These are phyloP conservation scores for Griposia aprilina DNA, from an alignment of 2,888 invertebrate species.

Conservation along the genomic window DNA sequence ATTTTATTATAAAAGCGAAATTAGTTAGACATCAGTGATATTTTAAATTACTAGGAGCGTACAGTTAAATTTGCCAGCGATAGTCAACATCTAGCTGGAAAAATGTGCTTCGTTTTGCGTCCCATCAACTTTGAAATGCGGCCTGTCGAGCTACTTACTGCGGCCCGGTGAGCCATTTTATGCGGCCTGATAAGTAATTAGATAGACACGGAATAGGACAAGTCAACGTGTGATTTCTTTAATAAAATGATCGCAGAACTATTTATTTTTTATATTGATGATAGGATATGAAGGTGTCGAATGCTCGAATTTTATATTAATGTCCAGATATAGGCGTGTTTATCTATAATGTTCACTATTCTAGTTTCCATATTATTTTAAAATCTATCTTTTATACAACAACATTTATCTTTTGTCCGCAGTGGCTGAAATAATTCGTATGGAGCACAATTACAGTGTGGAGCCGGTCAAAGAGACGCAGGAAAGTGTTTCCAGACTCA, in stretches of 20 bases:
- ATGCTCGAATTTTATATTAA: neutral
- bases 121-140: neutral
- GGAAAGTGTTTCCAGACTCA: constrained; percentile 83
- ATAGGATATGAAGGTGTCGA: too few relatives aligned
- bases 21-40: neutral
- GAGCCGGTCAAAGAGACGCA: constrained; percentile 72
- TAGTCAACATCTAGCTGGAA: neutral
- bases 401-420: constrained; percentile 51
- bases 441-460: constrained; percentile 86
- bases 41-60: neutral
- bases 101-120: neutral
- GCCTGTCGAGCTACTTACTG: neutral
- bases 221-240: neutral
- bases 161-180: neutral
- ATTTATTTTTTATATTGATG: too few relatives aligned
- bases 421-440: constrained; percentile 81
- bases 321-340: neutral
- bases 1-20: neutral
- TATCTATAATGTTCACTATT: neutral
- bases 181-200: neutral
- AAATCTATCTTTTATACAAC: constrained; percentile 2
- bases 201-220: neutral
- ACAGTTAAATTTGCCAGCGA: neutral
- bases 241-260: too few relatives aligned
- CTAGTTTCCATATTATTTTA: neutral